Base-by-base conservation (phyloP, 2,113 vertebrate species). In the Zapornia atra region DNA sequence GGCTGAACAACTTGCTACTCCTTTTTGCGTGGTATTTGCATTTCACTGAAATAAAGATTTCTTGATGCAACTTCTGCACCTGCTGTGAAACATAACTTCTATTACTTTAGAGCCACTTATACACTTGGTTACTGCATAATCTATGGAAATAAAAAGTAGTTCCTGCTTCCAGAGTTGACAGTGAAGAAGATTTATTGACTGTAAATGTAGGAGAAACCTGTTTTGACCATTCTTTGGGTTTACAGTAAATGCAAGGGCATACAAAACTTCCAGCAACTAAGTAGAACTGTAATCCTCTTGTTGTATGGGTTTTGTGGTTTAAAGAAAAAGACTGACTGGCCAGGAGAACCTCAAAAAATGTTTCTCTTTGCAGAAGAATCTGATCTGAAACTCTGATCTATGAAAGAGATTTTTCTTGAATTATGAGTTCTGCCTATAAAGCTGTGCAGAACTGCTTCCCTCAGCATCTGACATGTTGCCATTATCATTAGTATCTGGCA, bases 21-120 rank as follows among this genome's bases (percentile, higher is more conserved):
- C 28, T 89, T 70, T 79, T 90, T 3, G 2, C 16, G 24, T 57
- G 46, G 33, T 16, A 79, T 90, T 94, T 78, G 36, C 83, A 71
- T 88, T 86, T 88, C 72, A 61, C 79, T 78, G 72, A 84, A 94
- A 80, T 24, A 70, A 48, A 90, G 68, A 78, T 86, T 90, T 88
- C 82, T 78, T 88, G 82, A 28, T 36, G 64, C 46, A 93, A 75
- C 48, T 78, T 78, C 64, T 64, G 64, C 75, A 51, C 79, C 75
- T 91, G 70, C 87, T 88, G 79, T 69, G 85, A 87, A 85, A 93
- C 15, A 18, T 31, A 92, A 60, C 66, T 93, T 50, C 29, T 78
- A 13, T 64, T 83, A 34, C 50, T 75, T 95, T 50, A 78, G 53
- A 83, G 75, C 33, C 53, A 86, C 84, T 71, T 93, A 84, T 20